These are phyloP conservation scores for Allacma fusca DNA, from an alignment of 2,888 invertebrate species.

Conservation along the genomic window DNA sequence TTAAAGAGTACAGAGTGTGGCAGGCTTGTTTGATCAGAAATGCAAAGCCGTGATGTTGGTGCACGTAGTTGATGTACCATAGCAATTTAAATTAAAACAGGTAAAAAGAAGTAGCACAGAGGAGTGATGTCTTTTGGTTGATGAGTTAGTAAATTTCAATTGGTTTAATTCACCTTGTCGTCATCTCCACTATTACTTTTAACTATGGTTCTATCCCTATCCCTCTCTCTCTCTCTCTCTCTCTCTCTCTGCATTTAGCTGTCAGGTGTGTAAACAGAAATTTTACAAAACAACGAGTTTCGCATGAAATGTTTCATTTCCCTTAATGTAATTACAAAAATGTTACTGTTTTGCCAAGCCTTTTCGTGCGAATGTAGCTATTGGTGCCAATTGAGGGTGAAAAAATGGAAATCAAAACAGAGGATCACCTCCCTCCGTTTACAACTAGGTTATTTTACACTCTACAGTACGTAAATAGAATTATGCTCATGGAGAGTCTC, in stretches of 20 bases:
- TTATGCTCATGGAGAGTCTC: too few relatives aligned
- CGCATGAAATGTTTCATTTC: background rate
- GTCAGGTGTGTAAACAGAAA: background rate
- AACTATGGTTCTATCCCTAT: too few relatives aligned
- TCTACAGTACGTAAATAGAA: background rate
- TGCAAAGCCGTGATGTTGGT: background rate
- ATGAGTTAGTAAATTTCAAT: background rate
- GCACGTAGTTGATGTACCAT: conserved; percentile 9
- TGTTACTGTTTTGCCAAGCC: background rate
- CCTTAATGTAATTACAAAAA: background rate
- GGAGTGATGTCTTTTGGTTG: conserved; percentile 16
- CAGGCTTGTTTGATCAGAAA: background rate
- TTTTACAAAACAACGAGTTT: background rate
- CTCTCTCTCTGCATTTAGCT: too few relatives aligned
- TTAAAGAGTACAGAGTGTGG: background rate
- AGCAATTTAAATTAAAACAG: conserved; percentile 26
- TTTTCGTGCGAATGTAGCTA: too few relatives aligned
- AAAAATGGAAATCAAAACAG: too few relatives aligned
- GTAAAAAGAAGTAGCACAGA: conserved; percentile 28
- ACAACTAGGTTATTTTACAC: background rate
- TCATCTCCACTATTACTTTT: too few relatives aligned
- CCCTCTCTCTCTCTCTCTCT: too few relatives aligned
- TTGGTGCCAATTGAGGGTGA: too few relatives aligned
- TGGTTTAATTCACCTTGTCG: background rate
- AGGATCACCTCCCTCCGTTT: background rate